Evolutionary conservation across 2,113 vertebrate genomes (phyloP).

Genomic region (Eonycteris spelaea): DNA sequence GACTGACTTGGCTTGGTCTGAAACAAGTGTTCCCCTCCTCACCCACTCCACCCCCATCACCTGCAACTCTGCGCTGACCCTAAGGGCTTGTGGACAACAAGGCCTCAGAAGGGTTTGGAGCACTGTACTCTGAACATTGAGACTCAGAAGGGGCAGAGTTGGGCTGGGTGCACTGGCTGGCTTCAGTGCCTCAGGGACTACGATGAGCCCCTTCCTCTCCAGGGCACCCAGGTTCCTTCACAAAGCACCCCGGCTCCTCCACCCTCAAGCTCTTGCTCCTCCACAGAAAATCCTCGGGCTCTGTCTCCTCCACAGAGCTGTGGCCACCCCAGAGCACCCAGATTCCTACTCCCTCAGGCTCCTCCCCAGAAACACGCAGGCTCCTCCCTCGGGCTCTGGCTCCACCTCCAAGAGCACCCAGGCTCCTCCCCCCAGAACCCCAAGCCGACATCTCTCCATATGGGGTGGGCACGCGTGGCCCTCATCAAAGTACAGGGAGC

Average conservation of each 20-base stretch:
- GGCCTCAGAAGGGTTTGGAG: background rate
- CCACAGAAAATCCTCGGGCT: background rate
- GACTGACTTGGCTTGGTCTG: background rate
- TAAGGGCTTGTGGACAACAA: background rate
- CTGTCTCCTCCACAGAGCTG: background rate
- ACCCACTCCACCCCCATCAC: too few species aligned
- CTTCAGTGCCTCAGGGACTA: background rate
- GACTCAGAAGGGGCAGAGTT: background rate
- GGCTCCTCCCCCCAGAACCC: background rate
- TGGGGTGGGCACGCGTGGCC: background rate
- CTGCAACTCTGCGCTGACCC: background rate
- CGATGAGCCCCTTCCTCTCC: background rate
- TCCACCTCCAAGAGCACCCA: background rate
- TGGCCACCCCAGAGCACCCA: background rate
- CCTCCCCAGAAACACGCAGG: background rate
- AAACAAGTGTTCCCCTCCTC: background rate
- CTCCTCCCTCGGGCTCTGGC: background rate
- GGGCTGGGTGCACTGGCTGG: background rate
- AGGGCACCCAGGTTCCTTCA: background rate
- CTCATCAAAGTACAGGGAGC: background rate
- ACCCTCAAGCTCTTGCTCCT: background rate
- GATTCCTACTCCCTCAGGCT: background rate
- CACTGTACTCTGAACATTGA: background rate
- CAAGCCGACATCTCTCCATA: background rate
- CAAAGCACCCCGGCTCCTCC: background rate